Percentiles rank a stretch among this genome's conserved stretches.
Conservation (phyloP, 2,888 invertebrate genomes). For the Papilio gigon region DNA sequence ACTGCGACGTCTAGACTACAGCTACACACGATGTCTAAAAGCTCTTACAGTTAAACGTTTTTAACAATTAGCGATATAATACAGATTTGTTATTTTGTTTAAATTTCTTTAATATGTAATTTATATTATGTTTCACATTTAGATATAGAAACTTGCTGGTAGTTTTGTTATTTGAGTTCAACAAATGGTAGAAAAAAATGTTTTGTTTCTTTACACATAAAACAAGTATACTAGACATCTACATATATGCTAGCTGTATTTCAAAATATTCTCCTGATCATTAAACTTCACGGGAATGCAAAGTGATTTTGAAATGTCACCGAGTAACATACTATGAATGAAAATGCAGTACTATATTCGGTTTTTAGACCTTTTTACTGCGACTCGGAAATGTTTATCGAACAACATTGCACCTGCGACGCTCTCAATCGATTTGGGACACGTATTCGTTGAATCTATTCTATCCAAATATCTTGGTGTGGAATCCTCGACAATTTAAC, state of each 20-base stretch:
- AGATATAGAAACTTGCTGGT: background rate
- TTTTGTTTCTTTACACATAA: no score
- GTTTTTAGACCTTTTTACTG: slow-evolving; percentile 31
- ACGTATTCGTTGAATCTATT: slow-evolving; percentile 72
- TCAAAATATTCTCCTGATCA: no score
- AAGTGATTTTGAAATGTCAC: slow-evolving; percentile 39
- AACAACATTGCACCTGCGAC: slow-evolving; percentile 65
- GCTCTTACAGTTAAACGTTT: slow-evolving; percentile 51
- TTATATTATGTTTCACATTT: background rate
- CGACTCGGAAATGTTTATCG: slow-evolving; percentile 45
- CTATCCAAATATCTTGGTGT: slow-evolving; percentile 69
- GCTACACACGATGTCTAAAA: slow-evolving; percentile 59
- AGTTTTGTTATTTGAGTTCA: background rate
- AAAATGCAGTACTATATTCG: background rate
- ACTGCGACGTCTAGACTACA: slow-evolving; percentile 67
- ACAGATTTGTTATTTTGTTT: slow-evolving; percentile 44
- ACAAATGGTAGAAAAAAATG: background rate
- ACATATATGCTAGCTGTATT: no score
- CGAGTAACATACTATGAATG: slow-evolving; percentile 6
- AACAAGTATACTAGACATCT: no score
- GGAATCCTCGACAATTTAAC: slow-evolving; percentile 63
- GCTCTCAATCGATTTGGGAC: slow-evolving; percentile 71
- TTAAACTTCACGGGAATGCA: background rate
- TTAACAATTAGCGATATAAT: slow-evolving; percentile 53
- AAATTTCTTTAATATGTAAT: slow-evolving; percentile 25